Evolutionary conservation across 2,797 vertebrate genomes (phyloP), one percentile per base, ranked within the genome.

Genomic region (Anableps anableps): DNA sequence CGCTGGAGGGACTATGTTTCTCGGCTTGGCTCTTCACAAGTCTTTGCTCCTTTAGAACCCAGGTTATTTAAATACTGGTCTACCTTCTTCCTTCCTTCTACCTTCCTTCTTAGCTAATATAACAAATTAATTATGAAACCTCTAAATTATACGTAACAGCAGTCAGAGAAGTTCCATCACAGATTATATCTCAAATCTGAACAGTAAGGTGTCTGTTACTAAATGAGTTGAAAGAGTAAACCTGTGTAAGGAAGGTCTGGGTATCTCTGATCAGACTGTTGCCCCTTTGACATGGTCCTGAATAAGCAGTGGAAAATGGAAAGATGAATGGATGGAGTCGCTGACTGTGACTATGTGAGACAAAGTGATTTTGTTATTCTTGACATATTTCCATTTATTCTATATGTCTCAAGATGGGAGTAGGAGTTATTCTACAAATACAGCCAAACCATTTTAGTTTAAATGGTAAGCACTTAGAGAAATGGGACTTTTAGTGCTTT

Each of bases 351-450:
- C 0, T 50, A 75, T 0, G 19, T 31, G 19, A 36, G 62, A 48
- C 60, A 83, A 81, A 84, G 76, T 78, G 31, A 72, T 62, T 83
- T 86, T 51, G 74, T 66, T 45, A 75, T 41, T 74, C 45, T 60
- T 82, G 70, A 77, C 78, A 66, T 71, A 45, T 78, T 85, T 77
- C 51, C 76, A 72, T 85, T 85, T 79, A 75, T 88, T 86, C 36
- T 43, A 80, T 84, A 85, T 84, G 53, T 47, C 36, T 43, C 29
- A 47, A 74, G 36, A 86, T 75, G 73, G 41, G 85, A 71, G 80
- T 71, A 55, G 66, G 58, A 85, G 76, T 82, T 75, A 79, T 78
- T 53, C 23, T 76, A 60, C 83, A 82, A 83, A 86, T 85, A 82
- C 79, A 85, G 51, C 29, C 78, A 72, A 77, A 71, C 26, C 51